Conservation (phyloP, 2,113 vertebrate species). For the Rhineura floridana region DNA sequence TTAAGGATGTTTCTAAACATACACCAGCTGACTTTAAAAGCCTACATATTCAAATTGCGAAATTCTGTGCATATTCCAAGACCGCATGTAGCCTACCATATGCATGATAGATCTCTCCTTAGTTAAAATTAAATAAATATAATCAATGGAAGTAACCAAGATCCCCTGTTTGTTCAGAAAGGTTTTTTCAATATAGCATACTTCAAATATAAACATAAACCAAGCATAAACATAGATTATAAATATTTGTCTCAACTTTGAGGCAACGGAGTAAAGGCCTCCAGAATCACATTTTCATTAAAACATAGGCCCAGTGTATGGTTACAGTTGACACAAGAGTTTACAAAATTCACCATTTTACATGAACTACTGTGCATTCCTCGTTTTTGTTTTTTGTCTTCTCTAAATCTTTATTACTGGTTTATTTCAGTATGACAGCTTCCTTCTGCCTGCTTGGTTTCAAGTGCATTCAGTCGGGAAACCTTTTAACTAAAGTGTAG, state of each 20-base stretch:
- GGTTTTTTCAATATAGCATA: not conserved
- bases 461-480: slow-evolving; percentile 40
- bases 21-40: not conserved
- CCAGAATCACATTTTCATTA: not conserved
- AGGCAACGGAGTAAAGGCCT: not conserved
- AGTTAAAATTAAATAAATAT: not conserved
- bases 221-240: not conserved
- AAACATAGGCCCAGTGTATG: not conserved
- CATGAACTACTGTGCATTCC: slow-evolving; percentile 14
- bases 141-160: not conserved
- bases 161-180: not conserved
- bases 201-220: not conserved
- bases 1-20: no score
- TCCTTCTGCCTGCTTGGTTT: slow-evolving; percentile 50
- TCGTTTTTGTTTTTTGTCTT: slow-evolving; percentile 28
- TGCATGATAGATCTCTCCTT: not conserved
- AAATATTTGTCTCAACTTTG: not conserved
- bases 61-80: no score
- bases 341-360: slow-evolving; percentile 19
- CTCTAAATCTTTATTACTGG: slow-evolving; percentile 31
- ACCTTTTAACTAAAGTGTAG: slow-evolving; percentile 18
- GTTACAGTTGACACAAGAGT: slow-evolving; percentile 3
- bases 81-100: not conserved
- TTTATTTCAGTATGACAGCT: slow-evolving; percentile 56
- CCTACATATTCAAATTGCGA: not conserved